phyloP scores from a whole-genome alignment of 1,140 invertebrate species.

The Camponotus vicinus region DNA sequence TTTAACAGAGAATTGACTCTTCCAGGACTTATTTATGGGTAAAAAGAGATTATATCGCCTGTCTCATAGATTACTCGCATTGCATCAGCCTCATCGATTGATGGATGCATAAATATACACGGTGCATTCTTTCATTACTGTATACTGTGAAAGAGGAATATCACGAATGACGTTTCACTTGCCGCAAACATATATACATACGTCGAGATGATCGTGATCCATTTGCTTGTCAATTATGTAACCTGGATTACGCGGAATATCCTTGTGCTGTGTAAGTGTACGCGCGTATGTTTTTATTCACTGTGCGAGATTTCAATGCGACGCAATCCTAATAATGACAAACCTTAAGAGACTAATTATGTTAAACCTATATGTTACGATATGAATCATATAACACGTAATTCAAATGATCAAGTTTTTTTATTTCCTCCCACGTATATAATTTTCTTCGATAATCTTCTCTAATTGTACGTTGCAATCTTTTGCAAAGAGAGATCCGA shows the following conservation, averaged over 20 bases:
- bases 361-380: not conserved
- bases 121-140: constrained; percentile 34
- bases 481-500: not conserved
- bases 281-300: constrained; percentile 25
- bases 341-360: not conserved
- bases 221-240: constrained; percentile 56
- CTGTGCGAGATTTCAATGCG: not conserved
- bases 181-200: constrained; percentile 17
- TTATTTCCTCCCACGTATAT: not conserved
- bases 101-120: constrained; percentile 55
- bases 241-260: constrained; percentile 29
- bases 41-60: constrained; percentile 51
- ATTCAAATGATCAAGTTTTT: not conserved
- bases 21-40: constrained; percentile 13
- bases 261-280: not conserved
- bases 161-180: constrained; percentile 29
- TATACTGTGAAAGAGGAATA: constrained; percentile 10
- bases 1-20: constrained; percentile 6
- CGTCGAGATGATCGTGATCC: constrained; percentile 36
- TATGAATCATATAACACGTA: not conserved
- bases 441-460: not conserved
- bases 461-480: not conserved
- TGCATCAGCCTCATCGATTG: constrained; percentile 41
- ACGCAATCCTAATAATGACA: not conserved
- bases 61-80: constrained; percentile 29